A percentile compares a stretch with the other conserved stretches of the same genome.
Evolutionary conservation across 2,888 invertebrate genomes (phyloP).

Genomic region (Nasonovia ribisnigri): DNA sequence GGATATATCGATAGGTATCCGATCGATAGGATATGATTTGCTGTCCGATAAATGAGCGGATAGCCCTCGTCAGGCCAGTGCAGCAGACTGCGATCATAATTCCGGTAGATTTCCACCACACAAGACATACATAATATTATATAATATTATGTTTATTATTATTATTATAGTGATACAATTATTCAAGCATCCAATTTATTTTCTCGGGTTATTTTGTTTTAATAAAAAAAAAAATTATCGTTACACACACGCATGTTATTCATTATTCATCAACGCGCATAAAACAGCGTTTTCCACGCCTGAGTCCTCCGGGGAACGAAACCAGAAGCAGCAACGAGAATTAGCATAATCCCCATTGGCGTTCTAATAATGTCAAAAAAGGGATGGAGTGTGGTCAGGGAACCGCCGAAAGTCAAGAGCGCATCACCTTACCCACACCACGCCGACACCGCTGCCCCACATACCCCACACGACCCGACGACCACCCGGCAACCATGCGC

Average conservation of each 20-base stretch:
- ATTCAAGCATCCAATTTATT: constrained; percentile 29
- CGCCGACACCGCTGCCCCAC: background rate
- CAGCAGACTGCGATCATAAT: too few relatives aligned
- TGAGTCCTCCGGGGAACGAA: constrained; percentile 43
- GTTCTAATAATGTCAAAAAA: constrained; percentile 52
- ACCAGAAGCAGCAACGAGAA: background rate
- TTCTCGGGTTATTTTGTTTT: background rate
- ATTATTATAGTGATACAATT: background rate
- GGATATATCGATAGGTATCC: too few relatives aligned
- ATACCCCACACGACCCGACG: background rate
- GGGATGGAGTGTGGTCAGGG: constrained; percentile 34
- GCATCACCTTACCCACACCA: background rate
- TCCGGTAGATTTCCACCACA: background rate
- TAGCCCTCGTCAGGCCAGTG: too few relatives aligned
- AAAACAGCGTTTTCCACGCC: constrained; percentile 19
- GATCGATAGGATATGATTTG: too few relatives aligned
- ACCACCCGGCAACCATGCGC: background rate
- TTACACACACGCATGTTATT: background rate
- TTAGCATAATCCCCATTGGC: constrained; percentile 61
- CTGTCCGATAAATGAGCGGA: too few relatives aligned
- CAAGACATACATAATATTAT: background rate
- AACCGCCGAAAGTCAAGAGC: constrained; percentile 47
- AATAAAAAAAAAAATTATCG: background rate
- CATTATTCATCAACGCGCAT: constrained; percentile 15
- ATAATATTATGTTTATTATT: background rate